phyloP scores from a whole-genome alignment of 2,888 invertebrate species.

The Callyntrura sp. region DNA sequence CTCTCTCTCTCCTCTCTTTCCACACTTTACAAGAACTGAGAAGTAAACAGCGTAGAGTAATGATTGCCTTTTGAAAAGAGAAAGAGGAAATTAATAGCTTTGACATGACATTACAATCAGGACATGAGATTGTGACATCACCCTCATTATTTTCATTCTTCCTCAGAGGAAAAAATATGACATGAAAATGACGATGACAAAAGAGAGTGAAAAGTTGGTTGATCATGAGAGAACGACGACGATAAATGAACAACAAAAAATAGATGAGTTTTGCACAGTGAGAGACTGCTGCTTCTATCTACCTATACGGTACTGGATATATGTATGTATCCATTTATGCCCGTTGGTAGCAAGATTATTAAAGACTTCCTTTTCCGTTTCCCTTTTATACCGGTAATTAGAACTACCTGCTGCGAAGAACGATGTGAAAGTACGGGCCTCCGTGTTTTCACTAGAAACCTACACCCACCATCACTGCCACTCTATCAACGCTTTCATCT shows the following conservation, averaged over 20 bases:
- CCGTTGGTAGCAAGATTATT: conserved; percentile 2
- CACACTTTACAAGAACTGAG: neutral
- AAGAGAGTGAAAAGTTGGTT: conserved; percentile 20
- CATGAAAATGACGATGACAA: neutral
- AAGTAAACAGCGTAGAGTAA: neutral
- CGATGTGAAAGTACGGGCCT: neutral
- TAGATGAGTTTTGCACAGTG: neutral
- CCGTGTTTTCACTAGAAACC: neutral
- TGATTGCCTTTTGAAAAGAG: conserved; percentile 5
- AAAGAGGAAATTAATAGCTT: neutral
- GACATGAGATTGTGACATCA: neutral
- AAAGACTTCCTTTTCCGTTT: conserved; percentile 48
- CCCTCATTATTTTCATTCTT: neutral
- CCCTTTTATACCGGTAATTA: conserved; percentile 52
- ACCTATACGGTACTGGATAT: neutral
- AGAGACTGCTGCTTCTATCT: neutral
- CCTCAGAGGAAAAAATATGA: neutral
- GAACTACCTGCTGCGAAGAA: conserved; percentile 49
- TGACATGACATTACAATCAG: conserved; percentile 12
- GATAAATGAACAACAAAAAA: conserved; percentile 18
- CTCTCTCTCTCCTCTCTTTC: neutral
- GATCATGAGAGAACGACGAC: neutral
- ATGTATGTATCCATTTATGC: neutral
- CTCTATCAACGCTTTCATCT: neutral
- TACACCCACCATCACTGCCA: neutral